Evolutionary conservation across 2,888 invertebrate genomes (phyloP).

Genomic region (Thecophora atra): DNA sequence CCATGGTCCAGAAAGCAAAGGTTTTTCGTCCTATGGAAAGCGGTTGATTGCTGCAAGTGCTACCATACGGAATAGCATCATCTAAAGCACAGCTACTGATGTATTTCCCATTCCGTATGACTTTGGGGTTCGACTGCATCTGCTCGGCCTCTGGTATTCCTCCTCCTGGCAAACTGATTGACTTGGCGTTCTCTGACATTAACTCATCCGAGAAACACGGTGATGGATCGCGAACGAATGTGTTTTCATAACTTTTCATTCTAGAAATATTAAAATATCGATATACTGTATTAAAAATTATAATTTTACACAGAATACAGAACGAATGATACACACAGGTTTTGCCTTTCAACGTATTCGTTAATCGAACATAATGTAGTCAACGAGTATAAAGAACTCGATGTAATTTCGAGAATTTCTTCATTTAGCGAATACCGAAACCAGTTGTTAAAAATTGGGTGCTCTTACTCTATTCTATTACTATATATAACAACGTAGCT

Average conservation of each 20-base stretch:
- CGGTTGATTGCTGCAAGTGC: background rate
- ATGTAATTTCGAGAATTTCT: too few species aligned
- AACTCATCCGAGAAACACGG: conserved; percentile 63
- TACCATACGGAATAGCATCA: background rate
- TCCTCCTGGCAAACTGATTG: conserved; percentile 54
- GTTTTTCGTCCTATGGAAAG: conserved; percentile 62
- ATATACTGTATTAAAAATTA: too few species aligned
- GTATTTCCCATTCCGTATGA: conserved; percentile 53
- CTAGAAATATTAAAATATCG: too few species aligned
- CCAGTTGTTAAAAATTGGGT: too few species aligned
- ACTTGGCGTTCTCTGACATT: conserved; percentile 59
- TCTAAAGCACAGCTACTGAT: conserved; percentile 46
- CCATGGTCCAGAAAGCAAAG: conserved; percentile 82
- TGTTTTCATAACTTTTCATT: conserved; percentile 62
- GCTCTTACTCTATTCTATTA: too few species aligned
- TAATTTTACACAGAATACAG: too few species aligned
- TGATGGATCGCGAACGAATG: conserved; percentile 62
- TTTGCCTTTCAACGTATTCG: too few species aligned
- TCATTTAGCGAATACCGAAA: too few species aligned
- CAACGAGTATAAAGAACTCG: too few species aligned
- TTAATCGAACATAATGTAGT: too few species aligned
- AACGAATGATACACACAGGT: too few species aligned
- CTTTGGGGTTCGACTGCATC: conserved; percentile 51
- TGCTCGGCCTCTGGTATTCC: conserved; percentile 45
- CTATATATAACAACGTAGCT: too few species aligned